Evolutionary conservation across 1,140 invertebrate species (phyloP), one percentile per base, ranked within the genome.

Genomic region (Muscidifurax raptorellus): DNA sequence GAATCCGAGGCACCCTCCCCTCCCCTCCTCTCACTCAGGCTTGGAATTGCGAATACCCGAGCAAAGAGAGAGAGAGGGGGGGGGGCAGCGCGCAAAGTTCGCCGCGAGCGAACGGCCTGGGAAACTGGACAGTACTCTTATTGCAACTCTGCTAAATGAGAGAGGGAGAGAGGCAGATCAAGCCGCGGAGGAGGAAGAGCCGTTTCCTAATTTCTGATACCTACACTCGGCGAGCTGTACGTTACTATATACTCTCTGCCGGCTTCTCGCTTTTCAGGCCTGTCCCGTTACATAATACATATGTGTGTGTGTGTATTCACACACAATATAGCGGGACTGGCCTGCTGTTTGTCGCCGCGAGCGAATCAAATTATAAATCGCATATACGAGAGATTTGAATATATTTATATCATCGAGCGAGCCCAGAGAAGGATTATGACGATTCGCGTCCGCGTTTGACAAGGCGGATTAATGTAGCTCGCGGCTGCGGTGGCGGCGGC

Each of bases 1-100:
- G 92, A 93, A 93, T 93, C 91, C 91, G 89, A 91, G 89, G 88
- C 88, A 28, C 75, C 75, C 71, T 67, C 74, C 36, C 30, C 77
- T 83, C 74, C 18, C 82, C 59, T 69, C 64, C 83, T 69, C 71
- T 83, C 74, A 52, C 77, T 81, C 64, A 18, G 9, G 66, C 40
- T 75, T 36, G 40, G 32, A 84, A 84, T 86, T 82, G 81, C 80
- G 72, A 67, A 83, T 81, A 83, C 40, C 28, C 66, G 32, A 83
- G 66, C 40, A 52, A 25, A 76, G 52, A 75, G 66, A 83, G 40
- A 40, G 30, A 78, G 71, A 79, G 30, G 32, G 81, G 66, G 59
- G 25, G 77, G 81, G 66, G 80, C 22, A 74, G 82, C 85, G 83
- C 85, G 82, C 71, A 82, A 72, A 86, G 66, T 69, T 69, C 22